Evolutionary conservation across 2,797 vertebrate species (phyloP), one percentile per base, ranked within the genome.

Genomic region (Gila robusta): DNA sequence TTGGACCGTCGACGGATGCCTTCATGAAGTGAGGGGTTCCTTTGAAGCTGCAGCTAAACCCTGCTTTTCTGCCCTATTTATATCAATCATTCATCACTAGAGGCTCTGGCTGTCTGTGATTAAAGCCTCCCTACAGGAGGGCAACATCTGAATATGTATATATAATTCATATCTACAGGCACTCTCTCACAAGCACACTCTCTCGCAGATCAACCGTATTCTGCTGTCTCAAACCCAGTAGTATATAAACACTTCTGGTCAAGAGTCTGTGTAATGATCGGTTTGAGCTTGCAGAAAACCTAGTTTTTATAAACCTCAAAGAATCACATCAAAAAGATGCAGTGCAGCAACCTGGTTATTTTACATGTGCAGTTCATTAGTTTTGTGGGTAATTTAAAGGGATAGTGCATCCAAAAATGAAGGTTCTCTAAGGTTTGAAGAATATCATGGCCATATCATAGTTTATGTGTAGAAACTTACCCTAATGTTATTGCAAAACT

Each of bases 31-130:
- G 54, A 72, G 82, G 92, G 92, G 88, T 74, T 88, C 91, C 93
- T 96, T 96, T 95, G 95, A 96, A 96, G 95, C 91, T 82, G 0
- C 88, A 92, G 93, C 91, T 92, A 93, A 94, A 93, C 90, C 92
- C 78, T 77, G 87, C 89, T 93, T 92, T 92, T 95, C 92, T 91
- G 95, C 93, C 94, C 96, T 92, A 94, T 95, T 96, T 96, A 94
- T 94, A 95, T 96, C 95, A 96, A 95, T 96, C 96, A 95, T 96
- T 96, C 93, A 96, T 95, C 95, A 94, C 93, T 89, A 88, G 92
- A 93, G 93, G 94, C 93, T 87, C 92, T 92, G 94, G 92, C 93
- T 94, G 93, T 91, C 92, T 93, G 94, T 96, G 95, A 96, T 96
- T 96, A 96, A 95, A 95, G 94, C 94, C 89, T 89, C 90, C 88